phyloP scores from a whole-genome alignment of 2,888 invertebrate species.

The Eumerus sabulonum region DNA sequence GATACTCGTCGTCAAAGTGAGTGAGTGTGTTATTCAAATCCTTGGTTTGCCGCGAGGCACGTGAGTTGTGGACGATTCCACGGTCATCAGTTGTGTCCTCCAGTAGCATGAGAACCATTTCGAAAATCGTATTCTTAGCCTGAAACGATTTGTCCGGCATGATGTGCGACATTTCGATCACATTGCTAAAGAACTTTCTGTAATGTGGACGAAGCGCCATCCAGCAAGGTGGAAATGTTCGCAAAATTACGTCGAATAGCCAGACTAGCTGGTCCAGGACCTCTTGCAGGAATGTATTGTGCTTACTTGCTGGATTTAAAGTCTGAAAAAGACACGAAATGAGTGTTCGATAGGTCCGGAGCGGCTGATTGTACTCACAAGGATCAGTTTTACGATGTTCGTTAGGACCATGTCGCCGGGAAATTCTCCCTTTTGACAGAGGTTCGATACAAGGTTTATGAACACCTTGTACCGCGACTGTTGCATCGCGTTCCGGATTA shows the following conservation, averaged over 20 bases:
- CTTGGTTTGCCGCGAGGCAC: neutral
- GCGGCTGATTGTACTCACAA: slow-evolving; percentile 71
- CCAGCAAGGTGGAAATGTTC: slow-evolving; percentile 78
- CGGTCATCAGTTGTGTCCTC: slow-evolving; percentile 71
- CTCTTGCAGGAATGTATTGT: slow-evolving; percentile 58
- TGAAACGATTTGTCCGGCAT: slow-evolving; percentile 59
- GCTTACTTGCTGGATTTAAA: slow-evolving; percentile 66
- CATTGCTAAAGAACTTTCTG: slow-evolving; percentile 71
- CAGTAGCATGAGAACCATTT: slow-evolving; percentile 71
- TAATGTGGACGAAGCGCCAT: slow-evolving; percentile 74
- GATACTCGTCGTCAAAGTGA: slow-evolving; percentile 60
- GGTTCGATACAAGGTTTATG: slow-evolving; percentile 72
- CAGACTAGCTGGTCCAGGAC: slow-evolving; percentile 72
- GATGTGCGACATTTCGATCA: slow-evolving; percentile 69
- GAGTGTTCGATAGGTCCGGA: neutral
- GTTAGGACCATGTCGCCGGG: slow-evolving; percentile 75
- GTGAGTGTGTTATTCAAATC: neutral
- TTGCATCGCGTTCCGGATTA: slow-evolving; percentile 71
- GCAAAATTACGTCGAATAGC: slow-evolving; percentile 73
- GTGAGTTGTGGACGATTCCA: neutral
- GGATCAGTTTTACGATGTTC: slow-evolving; percentile 74
- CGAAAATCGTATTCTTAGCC: slow-evolving; percentile 69
- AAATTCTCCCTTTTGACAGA: slow-evolving; percentile 74
- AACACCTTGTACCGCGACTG: slow-evolving; percentile 74
- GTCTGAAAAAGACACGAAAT: slow-evolving; percentile 64